Evolutionary conservation across 2,113 vertebrate species (phyloP).

Genomic region (Hiodon alosoides): DNA sequence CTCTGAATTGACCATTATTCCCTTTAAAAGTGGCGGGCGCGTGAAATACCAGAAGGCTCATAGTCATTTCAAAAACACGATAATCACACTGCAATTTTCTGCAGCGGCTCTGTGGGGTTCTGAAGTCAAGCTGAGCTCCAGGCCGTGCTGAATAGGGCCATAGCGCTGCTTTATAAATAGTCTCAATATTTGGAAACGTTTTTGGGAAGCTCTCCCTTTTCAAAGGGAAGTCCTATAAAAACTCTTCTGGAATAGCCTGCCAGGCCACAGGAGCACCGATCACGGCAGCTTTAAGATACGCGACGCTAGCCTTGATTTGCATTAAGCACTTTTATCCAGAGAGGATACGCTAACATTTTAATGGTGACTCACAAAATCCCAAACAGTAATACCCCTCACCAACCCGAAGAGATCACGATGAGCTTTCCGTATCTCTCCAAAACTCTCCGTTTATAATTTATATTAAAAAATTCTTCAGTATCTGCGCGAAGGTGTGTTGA

Average conservation of each 20-base stretch:
- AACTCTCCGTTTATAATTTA: too few species aligned
- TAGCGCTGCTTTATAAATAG: neutral
- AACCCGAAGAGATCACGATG: too few species aligned
- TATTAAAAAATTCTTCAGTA: too few species aligned
- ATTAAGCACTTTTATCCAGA: too few species aligned
- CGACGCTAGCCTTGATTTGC: neutral
- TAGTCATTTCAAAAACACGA: neutral
- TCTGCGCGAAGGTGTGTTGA: too few species aligned
- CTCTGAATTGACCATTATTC: too few species aligned
- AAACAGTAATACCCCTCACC: too few species aligned
- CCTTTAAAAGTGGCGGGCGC: too few species aligned
- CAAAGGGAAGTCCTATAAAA: neutral
- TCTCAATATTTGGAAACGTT: constrained; percentile 2
- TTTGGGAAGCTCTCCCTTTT: neutral
- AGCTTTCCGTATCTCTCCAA: too few species aligned
- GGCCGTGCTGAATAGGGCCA: neutral
- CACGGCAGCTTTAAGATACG: neutral
- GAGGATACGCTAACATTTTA: neutral
- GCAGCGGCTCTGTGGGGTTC: neutral
- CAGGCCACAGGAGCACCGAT: neutral
- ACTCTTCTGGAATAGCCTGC: neutral
- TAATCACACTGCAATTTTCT: neutral
- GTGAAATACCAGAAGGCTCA: too few species aligned
- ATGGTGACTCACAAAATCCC: too few species aligned
- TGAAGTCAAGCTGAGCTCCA: neutral